Base-by-base conservation (phyloP, 2,888 invertebrate genomes). In the Synanthedon tipuliformis region DNA sequence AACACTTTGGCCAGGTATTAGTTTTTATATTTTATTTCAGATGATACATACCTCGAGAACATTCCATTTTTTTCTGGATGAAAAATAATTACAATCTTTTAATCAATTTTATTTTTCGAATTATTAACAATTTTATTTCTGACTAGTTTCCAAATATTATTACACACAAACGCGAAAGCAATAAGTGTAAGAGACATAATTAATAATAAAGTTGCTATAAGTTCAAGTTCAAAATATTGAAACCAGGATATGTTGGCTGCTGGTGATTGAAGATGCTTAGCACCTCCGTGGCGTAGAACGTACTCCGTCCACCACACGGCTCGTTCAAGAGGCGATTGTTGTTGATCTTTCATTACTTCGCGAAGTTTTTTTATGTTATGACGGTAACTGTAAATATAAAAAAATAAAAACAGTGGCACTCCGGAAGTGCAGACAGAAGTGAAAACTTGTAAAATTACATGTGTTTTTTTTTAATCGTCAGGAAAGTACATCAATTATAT, bases 241-340 rank as follows among this genome's bases (percentile, higher is more conserved):
- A 58, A 40, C 61, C 65, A 68, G 10, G 58, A 48, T 51, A 64
- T 59, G 13, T 63, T 61, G 1, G 70, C 69, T 1, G 62, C 58
- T 2, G 62, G 57, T 0, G 64, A 51, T 10, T 63, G 59, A 1
- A 71, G 57, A 23, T 70, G 68, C 4, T 55, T 56, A 3, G 65
- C 65, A 3, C 65, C 67, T 1, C 63, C 61, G 51, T 72, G 65
- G 0, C 69, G 62, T 1, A 71, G 34, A 4, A 68, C 63, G 51
- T 70, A 62, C 50, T 71, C 69, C 3, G 61, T 61, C 71, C 71
- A 69, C 69, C 67, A 67, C 7, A 66, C 57, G 1, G 66, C 65
- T 12, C 66, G 65, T 2, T 70, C 62, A 0, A 69, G 51, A 0
- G 68, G 56, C 4, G 53, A 50, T 49, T 64, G 54, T 0, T 65